Percentiles rank a stretch among this genome's conserved stretches.
Evolutionary conservation across 2,113 vertebrate species (phyloP).

Genomic region (Ploceus nigricollis): DNA sequence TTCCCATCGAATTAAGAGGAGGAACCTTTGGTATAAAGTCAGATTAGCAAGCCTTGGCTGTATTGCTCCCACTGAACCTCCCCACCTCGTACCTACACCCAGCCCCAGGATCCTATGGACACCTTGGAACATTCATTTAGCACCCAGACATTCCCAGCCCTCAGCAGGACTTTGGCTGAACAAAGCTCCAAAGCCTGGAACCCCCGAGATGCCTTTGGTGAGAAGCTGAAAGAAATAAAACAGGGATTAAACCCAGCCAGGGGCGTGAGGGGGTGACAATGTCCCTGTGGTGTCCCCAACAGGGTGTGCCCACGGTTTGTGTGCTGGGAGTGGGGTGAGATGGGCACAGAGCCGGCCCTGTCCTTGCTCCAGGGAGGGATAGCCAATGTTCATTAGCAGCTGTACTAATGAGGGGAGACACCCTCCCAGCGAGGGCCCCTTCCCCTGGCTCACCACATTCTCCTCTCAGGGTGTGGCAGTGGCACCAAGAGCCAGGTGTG

Average conservation of each 20-base stretch:
- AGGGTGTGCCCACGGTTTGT: neutral
- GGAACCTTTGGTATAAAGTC: conserved; percentile 46
- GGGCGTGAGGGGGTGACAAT: neutral
- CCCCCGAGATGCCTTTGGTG: conserved; percentile 49
- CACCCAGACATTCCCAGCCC: neutral
- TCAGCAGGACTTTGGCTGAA: neutral
- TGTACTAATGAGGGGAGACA: neutral
- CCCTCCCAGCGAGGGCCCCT: rapidly evolving
- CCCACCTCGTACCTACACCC: neutral
- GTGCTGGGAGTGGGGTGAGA: neutral
- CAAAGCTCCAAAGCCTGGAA: neutral
- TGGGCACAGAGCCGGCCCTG: neutral
- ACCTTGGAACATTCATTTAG: conserved; percentile 13
- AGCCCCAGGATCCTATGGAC: neutral
- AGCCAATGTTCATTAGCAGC: neutral
- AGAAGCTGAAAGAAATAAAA: neutral
- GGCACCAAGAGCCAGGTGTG: neutral
- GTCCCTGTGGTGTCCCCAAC: neutral
- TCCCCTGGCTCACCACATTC: neutral
- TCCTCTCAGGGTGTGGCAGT: neutral
- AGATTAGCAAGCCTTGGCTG: conserved; percentile 13
- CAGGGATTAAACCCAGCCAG: neutral
- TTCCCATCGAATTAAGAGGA: neutral
- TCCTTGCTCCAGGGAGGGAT: neutral
- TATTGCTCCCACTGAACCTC: neutral